Percentiles rank a stretch among this genome's conserved stretches.
These are phyloP conservation scores for Rhamnusium bicolor DNA, from an alignment of 2,888 invertebrate genomes.

Conservation along the genomic window DNA sequence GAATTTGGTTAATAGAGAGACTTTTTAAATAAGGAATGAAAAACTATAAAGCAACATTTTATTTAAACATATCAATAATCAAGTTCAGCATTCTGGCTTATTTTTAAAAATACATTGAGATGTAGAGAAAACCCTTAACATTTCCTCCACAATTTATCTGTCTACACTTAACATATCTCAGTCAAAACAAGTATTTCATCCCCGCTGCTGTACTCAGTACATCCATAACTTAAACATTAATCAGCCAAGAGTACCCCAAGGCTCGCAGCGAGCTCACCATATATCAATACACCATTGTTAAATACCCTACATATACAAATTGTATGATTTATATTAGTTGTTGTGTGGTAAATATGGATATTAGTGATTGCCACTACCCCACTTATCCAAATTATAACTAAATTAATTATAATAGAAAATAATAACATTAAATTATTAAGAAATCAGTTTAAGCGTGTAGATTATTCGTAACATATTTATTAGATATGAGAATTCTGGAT, in stretches of 20 bases:
- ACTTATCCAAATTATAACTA: slow-evolving; percentile 35
- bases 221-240: slow-evolving; percentile 64
- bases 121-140: slow-evolving; percentile 36
- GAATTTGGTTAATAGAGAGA: background rate
- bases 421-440: slow-evolving; percentile 6
- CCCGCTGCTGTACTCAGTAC: slow-evolving; percentile 59
- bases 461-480: slow-evolving; percentile 22
- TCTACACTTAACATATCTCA: slow-evolving; percentile 62
- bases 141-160: slow-evolving; percentile 60
- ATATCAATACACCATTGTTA: slow-evolving; percentile 49
- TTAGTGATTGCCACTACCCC: slow-evolving; percentile 39
- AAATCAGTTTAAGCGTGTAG: background rate
- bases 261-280: slow-evolving; percentile 45
- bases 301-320: slow-evolving; percentile 47
- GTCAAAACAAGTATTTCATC: slow-evolving; percentile 66
- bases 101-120: slow-evolving; percentile 31
- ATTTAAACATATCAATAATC: slow-evolving; percentile 29
- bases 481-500: background rate
- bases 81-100: slow-evolving; percentile 23
- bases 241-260: slow-evolving; percentile 54
- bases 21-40: background rate
- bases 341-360: slow-evolving; percentile 32
- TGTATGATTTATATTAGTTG: slow-evolving; percentile 39
- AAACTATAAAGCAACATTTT: background rate
- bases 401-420: slow-evolving; percentile 31